Percentiles rank a stretch among this genome's conserved stretches.
phyloP scores from a whole-genome alignment of 2,113 vertebrate genomes.

The Ondatra zibethicus region DNA sequence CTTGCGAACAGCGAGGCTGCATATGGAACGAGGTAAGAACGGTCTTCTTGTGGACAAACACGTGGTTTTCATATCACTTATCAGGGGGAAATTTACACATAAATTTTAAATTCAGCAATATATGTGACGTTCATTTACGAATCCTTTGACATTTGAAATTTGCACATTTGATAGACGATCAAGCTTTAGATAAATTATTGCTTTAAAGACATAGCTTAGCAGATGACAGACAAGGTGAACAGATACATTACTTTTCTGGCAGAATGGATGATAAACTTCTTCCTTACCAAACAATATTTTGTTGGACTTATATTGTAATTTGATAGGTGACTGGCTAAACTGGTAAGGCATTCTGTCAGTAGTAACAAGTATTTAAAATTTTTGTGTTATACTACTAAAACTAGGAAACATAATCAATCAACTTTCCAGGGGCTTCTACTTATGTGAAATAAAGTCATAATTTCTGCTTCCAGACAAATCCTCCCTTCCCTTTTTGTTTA shows the following conservation, averaged over 20 bases:
- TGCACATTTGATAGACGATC: neutral
- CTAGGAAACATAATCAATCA: neutral
- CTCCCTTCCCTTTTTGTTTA: neutral
- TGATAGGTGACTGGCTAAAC: neutral
- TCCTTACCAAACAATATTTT: neutral
- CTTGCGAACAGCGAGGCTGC: slow-evolving; percentile 44
- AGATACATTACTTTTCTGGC: neutral
- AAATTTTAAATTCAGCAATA: neutral
- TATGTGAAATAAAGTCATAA: neutral
- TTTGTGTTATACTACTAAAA: neutral
- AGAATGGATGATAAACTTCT: neutral
- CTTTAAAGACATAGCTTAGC: neutral
- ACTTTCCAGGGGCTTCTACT: neutral
- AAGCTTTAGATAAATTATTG: slow-evolving; percentile 17
- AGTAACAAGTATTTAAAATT: neutral
- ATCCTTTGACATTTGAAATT: neutral
- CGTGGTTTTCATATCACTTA: neutral
- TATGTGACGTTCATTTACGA: neutral
- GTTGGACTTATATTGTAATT: neutral
- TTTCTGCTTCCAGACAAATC: neutral
- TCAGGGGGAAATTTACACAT: neutral
- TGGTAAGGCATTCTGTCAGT: neutral
- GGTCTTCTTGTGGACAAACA: neutral
- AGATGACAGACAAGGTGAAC: neutral
- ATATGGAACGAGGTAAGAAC: neutral